Base-by-base conservation (phyloP, 2,797 vertebrate species). In the Arctocebus calabarensis region DNA sequence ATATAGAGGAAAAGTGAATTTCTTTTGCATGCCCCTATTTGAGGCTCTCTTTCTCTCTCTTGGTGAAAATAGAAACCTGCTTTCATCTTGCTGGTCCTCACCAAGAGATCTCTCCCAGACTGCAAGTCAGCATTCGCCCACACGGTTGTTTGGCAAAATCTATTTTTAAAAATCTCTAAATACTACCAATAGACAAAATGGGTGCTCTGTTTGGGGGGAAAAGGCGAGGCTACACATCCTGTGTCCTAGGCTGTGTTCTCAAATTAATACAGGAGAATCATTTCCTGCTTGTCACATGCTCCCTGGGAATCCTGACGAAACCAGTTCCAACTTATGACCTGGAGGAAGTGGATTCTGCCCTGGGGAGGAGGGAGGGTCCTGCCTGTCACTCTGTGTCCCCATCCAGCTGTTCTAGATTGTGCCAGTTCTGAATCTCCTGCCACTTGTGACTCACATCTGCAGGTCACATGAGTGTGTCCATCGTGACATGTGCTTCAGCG, bases 91-190 rank as follows among this genome's bases (percentile, higher is more conserved):
- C 97, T 9, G 73, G 96, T 97, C 97, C 97, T 97, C 96, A 97
- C 59, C 66, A 98, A 97, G 97, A 98, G 97, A 97, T 97, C 97
- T 94, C 96, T 97, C 81, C 94, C 96, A 98, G 97, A 97, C 98
- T 97, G 97, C 98, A 97, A 98, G 98, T 98, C 98, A 98, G 98
- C 98, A 98, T 97, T 98, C 98, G 97, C 97, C 95, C 94, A 92
- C 96, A 96, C 91, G 96, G 98, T 98, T 97, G 96, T 98, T 98
- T 97, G 98, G 97, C 96, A 97, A 98, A 98, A 97, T 98, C 98
- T 98, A 98, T 98, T 98, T 98, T 98, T 98, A 97, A 98, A 98
- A 97, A 96, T 97, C 97, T 98, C 85, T 98, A 97, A 96, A 97
- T 97, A 97, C 95, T 96, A 79, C 95, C 90, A 90, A 96, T 92